Conservation (phyloP, 2,888 invertebrate genomes). For the Tridacna crocea region DNA sequence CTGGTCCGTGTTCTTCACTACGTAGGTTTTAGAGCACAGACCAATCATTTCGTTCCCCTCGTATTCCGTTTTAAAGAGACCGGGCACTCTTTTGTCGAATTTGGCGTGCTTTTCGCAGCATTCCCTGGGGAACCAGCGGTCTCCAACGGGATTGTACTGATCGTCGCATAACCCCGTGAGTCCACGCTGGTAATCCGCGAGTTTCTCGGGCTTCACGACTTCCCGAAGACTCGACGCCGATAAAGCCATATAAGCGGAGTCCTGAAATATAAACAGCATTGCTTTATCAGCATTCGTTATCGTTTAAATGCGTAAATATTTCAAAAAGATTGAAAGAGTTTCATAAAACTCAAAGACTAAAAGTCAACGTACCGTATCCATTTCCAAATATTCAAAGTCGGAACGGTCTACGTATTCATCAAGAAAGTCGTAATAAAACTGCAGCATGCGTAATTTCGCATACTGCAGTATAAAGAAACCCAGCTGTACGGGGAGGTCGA, state of each 20-base stretch:
- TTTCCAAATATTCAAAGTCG: slow-evolving; percentile 21
- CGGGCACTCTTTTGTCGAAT: slow-evolving; percentile 35
- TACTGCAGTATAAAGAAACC: slow-evolving; percentile 20
- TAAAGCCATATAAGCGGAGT: slow-evolving; percentile 37
- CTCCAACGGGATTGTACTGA: slow-evolving; percentile 32
- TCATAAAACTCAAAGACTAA: too few species aligned
- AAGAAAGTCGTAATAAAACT: slow-evolving; percentile 24
- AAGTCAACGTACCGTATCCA: slow-evolving; percentile 7
- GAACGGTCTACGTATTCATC: slow-evolving; percentile 20
- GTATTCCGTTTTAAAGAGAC: slow-evolving; percentile 32
- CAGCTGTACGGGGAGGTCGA: slow-evolving; percentile 16
- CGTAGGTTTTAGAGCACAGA: slow-evolving; percentile 55
- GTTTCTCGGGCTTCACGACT: slow-evolving; percentile 29
- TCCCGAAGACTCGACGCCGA: slow-evolving; percentile 29
- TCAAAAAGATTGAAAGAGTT: too few species aligned
- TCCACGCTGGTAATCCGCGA: slow-evolving; percentile 27
- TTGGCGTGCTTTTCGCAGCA: slow-evolving; percentile 42
- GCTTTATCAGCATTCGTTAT: not conserved
- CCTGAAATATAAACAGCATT: slow-evolving; percentile 16
- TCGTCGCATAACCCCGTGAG: slow-evolving; percentile 46
- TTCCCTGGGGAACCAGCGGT: slow-evolving; percentile 39
- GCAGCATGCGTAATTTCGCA: slow-evolving; percentile 17
- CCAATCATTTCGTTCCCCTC: slow-evolving; percentile 33
- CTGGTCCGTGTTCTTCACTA: slow-evolving; percentile 35
- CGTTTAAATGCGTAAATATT: too few species aligned